Conservation (phyloP, 2,113 vertebrate species). For the Oryzias curvinotus region DNA sequence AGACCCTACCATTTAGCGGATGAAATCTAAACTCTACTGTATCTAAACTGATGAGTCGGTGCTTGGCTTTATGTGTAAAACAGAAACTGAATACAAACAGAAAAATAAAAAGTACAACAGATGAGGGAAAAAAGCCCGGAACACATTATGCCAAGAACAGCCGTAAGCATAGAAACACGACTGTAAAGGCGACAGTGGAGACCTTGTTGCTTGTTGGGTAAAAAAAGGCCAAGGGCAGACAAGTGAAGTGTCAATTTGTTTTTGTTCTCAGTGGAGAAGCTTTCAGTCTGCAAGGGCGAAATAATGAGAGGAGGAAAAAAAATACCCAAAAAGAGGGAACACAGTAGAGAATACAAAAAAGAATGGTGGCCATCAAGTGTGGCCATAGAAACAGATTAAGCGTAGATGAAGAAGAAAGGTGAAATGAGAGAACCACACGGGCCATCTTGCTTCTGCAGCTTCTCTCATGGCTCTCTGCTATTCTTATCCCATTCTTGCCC, state of each 20-base stretch:
- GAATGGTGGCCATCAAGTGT: constrained; percentile 11
- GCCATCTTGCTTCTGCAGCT: constrained; percentile 35
- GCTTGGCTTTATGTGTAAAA: constrained; percentile 13
- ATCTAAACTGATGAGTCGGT: constrained; percentile 32
- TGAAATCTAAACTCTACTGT: constrained; percentile 8
- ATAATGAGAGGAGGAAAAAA: constrained; percentile 15
- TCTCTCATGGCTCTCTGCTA: constrained; percentile 29
- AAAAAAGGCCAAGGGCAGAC: constrained; percentile 13
- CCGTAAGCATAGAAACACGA: constrained; percentile 23
- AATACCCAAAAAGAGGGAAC: not conserved
- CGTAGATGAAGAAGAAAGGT: constrained; percentile 24
- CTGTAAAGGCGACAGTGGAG: constrained; percentile 1
- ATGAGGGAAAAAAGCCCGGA: not conserved
- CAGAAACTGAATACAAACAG: constrained; percentile 15
- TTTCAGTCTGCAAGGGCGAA: constrained; percentile 25
- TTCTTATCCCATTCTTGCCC: constrained; percentile 45
- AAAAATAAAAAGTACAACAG: constrained; percentile 17
- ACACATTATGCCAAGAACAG: constrained; percentile 22
- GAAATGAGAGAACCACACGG: constrained; percentile 15
- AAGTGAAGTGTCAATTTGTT: constrained; percentile 28
- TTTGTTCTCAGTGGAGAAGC: constrained; percentile 32
- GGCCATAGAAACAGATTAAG: constrained; percentile 45
- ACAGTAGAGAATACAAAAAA: not conserved
- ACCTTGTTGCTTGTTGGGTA: constrained; percentile 22
- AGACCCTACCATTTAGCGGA: not conserved